Base-by-base conservation (phyloP, 2,113 vertebrate species). In the Neolamprologus tretocephalus region DNA sequence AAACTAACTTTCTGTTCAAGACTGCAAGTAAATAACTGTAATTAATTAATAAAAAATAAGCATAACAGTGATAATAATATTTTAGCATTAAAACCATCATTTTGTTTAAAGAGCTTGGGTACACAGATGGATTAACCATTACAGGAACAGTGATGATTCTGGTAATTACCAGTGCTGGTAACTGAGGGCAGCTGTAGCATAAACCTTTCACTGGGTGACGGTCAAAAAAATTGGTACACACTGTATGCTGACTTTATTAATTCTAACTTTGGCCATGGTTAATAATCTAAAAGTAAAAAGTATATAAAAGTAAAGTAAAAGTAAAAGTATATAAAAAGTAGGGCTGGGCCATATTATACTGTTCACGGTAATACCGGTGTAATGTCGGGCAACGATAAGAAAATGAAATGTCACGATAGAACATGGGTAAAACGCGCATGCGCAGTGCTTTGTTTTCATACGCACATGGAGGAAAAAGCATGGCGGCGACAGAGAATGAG, bases 401-500 rank as follows among this genome's bases (percentile, higher is more conserved):
- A 47, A 47, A 47, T 16, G 3, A 47, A 47, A 7, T 47, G 16
- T 47, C 7, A 2, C 14, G 0, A 47, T 47, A 16, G 45, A 47
- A 16, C 2, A 16, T 47, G 14, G 45, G 45, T 16, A 47, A 47
- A 47, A 47, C 2, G 4, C 1, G 7, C 2, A 47, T 47, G 42
- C 2, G 14, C 42, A 45, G 42, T 45, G 42, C 42, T 45, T 14
- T 45, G 42, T 14, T 45, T 45, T 4, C 42, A 45, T 45, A 45
- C 6, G 13, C 42, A 45, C 42, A 14, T 14, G 5, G 42, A 0
- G 12, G 5, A 45, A 45, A 42, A 45, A 45, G 42, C 42, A 0
- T 1, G 12, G 1, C 1, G 1, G 13, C 13, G 1, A 45, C 2
- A 0, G 13, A 45, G 42, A 42, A 12, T 5, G 1, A 42, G 40